These are phyloP conservation scores for Pseudopipra pipra DNA, from an alignment of 2,113 vertebrate species.

Conservation along the genomic window DNA sequence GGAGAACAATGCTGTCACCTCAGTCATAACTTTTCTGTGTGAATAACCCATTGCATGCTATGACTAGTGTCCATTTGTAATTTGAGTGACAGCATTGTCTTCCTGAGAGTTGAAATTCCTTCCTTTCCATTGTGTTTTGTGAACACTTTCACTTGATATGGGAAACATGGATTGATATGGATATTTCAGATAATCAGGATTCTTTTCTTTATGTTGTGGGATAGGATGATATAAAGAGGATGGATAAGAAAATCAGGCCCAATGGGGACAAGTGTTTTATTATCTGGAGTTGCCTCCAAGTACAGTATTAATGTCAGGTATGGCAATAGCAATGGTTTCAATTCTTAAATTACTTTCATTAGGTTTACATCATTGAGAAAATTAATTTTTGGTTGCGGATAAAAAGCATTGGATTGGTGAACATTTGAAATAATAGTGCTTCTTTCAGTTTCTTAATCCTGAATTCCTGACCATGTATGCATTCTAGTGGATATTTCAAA, in stretches of 20 bases:
- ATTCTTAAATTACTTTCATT: background rate
- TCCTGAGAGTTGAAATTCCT: background rate
- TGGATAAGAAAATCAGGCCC: background rate
- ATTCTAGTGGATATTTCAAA: background rate
- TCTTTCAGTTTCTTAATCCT: background rate
- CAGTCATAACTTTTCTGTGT: background rate
- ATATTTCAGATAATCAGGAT: background rate
- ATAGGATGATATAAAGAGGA: background rate
- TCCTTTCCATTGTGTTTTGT: background rate
- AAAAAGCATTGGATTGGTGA: background rate
- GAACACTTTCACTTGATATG: background rate
- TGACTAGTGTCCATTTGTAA: background rate
- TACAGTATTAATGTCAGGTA: background rate
- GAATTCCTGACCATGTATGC: background rate
- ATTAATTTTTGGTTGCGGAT: background rate
- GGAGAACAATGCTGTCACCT: background rate
- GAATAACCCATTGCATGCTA: background rate
- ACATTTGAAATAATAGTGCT: background rate
- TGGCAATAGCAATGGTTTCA: background rate
- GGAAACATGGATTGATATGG: background rate
- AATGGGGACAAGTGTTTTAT: background rate
- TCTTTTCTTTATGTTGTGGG: background rate
- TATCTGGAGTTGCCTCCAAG: background rate
- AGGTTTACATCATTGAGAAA: background rate
- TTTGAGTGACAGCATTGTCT: background rate